Evolutionary conservation across 2,888 invertebrate genomes (phyloP).

Genomic region (Pristionchus mayeri): DNA sequence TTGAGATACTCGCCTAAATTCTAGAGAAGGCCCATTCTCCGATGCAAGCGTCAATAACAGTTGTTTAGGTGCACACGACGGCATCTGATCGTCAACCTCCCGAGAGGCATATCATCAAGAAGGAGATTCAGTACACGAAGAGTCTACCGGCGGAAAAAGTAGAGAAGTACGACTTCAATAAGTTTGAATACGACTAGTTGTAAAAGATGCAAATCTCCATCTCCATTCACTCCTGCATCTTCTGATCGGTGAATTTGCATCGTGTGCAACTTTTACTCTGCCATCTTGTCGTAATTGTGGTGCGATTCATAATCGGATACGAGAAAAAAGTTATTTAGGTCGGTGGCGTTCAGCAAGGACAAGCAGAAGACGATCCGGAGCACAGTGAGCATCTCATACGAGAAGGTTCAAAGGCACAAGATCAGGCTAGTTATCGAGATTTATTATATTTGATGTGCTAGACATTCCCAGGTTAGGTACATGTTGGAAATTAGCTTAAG

Average conservation of each 20-base stretch:
- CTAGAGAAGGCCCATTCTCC: too few relatives aligned
- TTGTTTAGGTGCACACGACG: conserved; percentile 15
- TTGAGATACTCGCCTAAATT: too few relatives aligned
- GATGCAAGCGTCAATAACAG: too few relatives aligned
- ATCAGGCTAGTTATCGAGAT: conserved; percentile 59
- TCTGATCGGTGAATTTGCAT: too few relatives aligned
- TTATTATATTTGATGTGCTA: too few relatives aligned
- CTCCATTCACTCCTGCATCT: too few relatives aligned
- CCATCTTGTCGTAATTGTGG: too few relatives aligned
- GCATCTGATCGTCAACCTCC: neutral
- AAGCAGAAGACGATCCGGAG: conserved; percentile 63
- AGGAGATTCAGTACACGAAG: conserved; percentile 33
- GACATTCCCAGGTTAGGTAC: too few relatives aligned
- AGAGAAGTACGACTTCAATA: conserved; percentile 34
- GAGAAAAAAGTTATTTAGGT: conserved; percentile 49
- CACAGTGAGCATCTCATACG: conserved; percentile 61
- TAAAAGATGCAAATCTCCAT: too few relatives aligned
- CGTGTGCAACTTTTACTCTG: too few relatives aligned
- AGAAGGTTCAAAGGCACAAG: conserved; percentile 75
- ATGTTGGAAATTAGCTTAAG: too few relatives aligned
- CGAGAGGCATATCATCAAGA: conserved; percentile 25
- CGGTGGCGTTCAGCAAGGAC: conserved; percentile 61
- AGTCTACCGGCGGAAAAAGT: conserved; percentile 40
- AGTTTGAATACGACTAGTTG: too few relatives aligned
- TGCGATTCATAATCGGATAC: neutral